These are phyloP conservation scores for Eupeodes latifasciatus DNA, from an alignment of 2,888 invertebrate genomes.

Conservation along the genomic window DNA sequence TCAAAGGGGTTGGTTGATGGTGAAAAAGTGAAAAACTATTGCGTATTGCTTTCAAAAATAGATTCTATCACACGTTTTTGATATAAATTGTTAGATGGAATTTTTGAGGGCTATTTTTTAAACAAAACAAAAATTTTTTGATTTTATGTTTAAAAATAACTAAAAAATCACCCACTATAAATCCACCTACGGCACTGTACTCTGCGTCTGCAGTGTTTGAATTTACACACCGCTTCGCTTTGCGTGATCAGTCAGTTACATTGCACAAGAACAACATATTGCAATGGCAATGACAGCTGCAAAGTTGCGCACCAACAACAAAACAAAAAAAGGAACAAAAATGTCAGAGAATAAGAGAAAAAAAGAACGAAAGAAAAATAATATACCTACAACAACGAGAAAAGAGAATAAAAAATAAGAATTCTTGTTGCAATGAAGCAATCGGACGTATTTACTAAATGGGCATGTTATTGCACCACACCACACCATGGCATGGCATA, in stretches of 20 bases:
- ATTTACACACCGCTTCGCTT: conserved; percentile 51
- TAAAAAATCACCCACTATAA: conserved; percentile 37
- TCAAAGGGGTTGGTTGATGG: conserved; percentile 30
- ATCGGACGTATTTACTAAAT: conserved; percentile 71
- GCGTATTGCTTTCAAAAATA: conserved; percentile 34
- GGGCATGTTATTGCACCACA: conserved; percentile 74
- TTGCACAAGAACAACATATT: conserved; percentile 78
- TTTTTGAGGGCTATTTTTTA: background rate
- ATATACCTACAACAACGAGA: conserved; percentile 26
- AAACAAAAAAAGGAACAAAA: conserved; percentile 23
- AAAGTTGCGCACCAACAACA: conserved; percentile 59
- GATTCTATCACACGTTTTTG: background rate
- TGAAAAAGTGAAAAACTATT: conserved; percentile 26
- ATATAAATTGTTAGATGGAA: background rate
- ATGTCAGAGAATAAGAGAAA: conserved; percentile 19
- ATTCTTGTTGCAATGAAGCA: conserved; percentile 68
- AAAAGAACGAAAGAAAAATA: background rate
- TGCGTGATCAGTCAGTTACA: conserved; percentile 58
- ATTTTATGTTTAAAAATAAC: background rate
- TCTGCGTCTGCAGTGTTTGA: background rate
- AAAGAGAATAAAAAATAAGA: conserved; percentile 63
- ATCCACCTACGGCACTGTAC: conserved; percentile 66
- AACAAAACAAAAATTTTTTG: background rate
- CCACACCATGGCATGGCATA: conserved; percentile 39
- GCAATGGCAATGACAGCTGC: conserved; percentile 81